Base-by-base conservation (phyloP, 2,113 vertebrate species). In the Sitta europaea region DNA sequence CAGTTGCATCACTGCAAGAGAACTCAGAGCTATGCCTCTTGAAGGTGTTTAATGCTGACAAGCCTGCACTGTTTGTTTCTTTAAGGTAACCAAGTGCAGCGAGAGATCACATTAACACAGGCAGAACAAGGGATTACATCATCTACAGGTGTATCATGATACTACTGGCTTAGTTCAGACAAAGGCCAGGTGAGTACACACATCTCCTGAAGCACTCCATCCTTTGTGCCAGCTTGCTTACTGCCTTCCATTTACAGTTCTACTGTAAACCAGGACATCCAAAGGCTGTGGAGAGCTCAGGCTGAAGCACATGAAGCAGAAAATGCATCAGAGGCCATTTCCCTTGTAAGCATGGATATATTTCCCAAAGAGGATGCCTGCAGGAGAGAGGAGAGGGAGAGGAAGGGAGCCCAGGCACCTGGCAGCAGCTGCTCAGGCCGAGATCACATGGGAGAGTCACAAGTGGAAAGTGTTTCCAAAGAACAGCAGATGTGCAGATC, bases 391-490 rank as follows among this genome's bases (percentile, higher is more conserved):
- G 42, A 61, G 59, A 59, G 62, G 42, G 31, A 48, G 51, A 70
- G 40, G n/a, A 73, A 14, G 15, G 35, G 53, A 94, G 80, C 27
- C 21, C 28, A 47, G 45, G 62, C 93, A 95, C 93, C 90, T 92
- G 97, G 94, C 79, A 96, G 93, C 79, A 89, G 95, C 95, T 94
- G 95, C 90, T 93, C 43, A 36, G 66, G 67, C 73, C 67, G 0
- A 2, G 9, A 75, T 93, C 92, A 93, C 90, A 70, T 55, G 73
- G 80, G 75, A 75, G 85, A 96, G 92, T 77, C 79, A 92, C 72
- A 93, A 92, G 95, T 81, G 88, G 79, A 89, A 95, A 97, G 91
- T 33, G 90, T 71, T 96, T 95, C 91, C 90, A 67, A 90, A 92
- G 88, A 66, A 76, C 4, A 35, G 93, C 95, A 96, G 95, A 95